A percentile compares a stretch with the other conserved stretches of the same genome.
These are phyloP conservation scores for Heliconius sara DNA, from an alignment of 2,888 invertebrate genomes.

Conservation along the genomic window DNA sequence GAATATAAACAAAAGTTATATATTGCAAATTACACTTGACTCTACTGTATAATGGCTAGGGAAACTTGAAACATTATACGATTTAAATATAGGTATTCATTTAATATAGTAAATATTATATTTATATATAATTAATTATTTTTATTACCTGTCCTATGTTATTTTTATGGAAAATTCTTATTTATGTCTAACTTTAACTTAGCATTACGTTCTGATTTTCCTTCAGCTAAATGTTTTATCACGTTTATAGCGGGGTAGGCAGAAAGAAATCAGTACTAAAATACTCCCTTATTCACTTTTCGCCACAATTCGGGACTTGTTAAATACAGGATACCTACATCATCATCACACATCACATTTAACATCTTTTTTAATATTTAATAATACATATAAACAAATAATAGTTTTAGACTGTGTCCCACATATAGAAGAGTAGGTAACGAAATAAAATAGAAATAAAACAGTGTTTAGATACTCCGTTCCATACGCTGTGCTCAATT, in stretches of 20 bases:
- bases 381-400: too few species aligned
- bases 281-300: too few species aligned
- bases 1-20: slow-evolving; percentile 18
- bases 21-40: slow-evolving; percentile 22
- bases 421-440: not conserved
- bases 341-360: too few species aligned
- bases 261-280: too few species aligned
- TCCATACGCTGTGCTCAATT: not conserved
- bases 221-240: too few species aligned
- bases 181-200: not conserved
- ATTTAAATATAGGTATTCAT: slow-evolving; percentile 1
- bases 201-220: too few species aligned
- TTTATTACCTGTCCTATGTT: not conserved
- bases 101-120: not conserved
- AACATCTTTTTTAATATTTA: too few species aligned
- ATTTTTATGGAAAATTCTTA: not conserved
- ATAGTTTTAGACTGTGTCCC: not conserved
- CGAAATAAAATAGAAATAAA: not conserved
- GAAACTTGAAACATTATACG: slow-evolving; percentile 4
- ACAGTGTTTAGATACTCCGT: not conserved
- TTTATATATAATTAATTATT: not conserved
- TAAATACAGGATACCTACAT: not conserved
- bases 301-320: not conserved
- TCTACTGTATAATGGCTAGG: not conserved
- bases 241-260: too few species aligned